phyloP scores from a whole-genome alignment of 35 echinoderm and acorn worm species.

The Nesometra sesokonis region DNA sequence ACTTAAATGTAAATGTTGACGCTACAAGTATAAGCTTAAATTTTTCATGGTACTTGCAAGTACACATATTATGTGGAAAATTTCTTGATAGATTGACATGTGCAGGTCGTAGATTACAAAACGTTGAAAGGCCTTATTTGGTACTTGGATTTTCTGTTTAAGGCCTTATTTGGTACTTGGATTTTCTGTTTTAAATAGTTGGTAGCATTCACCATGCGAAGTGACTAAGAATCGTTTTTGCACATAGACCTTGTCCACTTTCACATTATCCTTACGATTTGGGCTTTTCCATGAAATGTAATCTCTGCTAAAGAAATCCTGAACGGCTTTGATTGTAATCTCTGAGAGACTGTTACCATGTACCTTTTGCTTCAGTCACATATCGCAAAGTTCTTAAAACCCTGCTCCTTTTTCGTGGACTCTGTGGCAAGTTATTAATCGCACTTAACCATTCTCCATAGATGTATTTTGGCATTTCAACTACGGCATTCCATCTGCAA shows the following conservation, averaged over 20 bases:
- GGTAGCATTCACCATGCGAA: conserved; percentile 6
- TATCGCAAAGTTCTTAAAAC: not conserved
- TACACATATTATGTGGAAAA: too few species aligned
- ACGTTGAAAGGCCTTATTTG: not conserved
- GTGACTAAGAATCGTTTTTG: conserved; percentile 1
- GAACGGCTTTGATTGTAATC: not conserved
- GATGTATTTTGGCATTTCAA: too few species aligned
- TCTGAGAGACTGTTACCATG: not conserved
- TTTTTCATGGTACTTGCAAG: too few species aligned
- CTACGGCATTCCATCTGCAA: too few species aligned
- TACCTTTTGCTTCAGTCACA: not conserved
- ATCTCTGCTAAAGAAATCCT: conserved; percentile 5
- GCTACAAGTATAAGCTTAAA: too few species aligned
- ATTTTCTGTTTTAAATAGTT: conserved; percentile 14
- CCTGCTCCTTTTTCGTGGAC: conserved; percentile 19
- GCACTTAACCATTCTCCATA: not conserved
- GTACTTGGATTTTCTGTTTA: not conserved
- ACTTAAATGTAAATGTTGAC: too few species aligned
- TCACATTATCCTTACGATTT: conserved; percentile 19
- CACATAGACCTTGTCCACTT: not conserved
- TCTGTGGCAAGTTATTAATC: not conserved
- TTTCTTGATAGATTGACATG: too few species aligned
- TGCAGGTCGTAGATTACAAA: too few species aligned
- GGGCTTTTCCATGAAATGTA: conserved; percentile 24
- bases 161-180: too few species aligned